Evolutionary conservation across 2,113 vertebrate species (phyloP).

Genomic region (Microtus richardsoni): DNA sequence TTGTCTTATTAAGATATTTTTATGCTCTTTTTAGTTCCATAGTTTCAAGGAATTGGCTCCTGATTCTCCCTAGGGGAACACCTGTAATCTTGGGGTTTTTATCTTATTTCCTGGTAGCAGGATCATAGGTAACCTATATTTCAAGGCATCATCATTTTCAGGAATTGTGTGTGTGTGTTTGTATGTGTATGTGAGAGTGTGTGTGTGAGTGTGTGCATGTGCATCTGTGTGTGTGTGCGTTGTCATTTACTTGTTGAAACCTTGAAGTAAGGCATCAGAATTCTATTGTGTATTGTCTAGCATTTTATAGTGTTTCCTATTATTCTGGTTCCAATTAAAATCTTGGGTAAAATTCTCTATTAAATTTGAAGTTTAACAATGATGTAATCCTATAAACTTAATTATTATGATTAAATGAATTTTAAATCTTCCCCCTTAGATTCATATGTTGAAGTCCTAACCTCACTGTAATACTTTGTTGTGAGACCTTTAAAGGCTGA

Average conservation of each 20-base stretch:
- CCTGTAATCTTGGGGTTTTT: background rate
- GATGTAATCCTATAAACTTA: background rate
- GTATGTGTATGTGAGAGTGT: background rate
- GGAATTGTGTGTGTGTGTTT: background rate
- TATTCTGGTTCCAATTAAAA: background rate
- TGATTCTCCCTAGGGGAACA: slow-evolving; percentile 7
- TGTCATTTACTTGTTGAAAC: slow-evolving; percentile 21
- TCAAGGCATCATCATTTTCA: background rate
- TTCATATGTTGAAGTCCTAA: background rate
- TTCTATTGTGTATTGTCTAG: background rate
- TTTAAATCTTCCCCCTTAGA: background rate
- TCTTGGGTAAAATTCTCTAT: background rate
- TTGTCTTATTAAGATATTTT: background rate
- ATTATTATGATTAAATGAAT: background rate
- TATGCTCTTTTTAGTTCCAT: background rate
- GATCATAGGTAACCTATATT: background rate
- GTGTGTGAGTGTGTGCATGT: background rate
- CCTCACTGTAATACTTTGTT: background rate
- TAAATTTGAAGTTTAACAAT: background rate
- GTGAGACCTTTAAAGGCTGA: background rate
- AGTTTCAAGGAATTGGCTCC: background rate
- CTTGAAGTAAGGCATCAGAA: background rate
- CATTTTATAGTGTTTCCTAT: background rate
- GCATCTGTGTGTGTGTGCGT: background rate
- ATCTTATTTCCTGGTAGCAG: background rate